Percentiles rank a stretch among this genome's conserved stretches.
phyloP scores from a whole-genome alignment of 2,113 vertebrate species.

The Clinocottus analis region DNA sequence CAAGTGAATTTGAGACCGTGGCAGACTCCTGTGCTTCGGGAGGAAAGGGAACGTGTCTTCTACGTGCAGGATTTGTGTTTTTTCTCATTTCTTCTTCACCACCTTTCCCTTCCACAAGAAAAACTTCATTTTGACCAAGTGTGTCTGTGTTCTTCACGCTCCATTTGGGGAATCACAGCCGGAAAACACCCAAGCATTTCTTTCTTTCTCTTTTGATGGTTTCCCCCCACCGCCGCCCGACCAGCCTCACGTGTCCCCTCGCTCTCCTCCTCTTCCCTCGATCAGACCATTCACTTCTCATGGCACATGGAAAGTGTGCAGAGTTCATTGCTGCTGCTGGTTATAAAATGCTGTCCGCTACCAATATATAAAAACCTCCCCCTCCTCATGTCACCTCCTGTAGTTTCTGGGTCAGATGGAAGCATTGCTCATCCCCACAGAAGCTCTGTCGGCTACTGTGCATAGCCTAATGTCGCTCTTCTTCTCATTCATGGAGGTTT shows the following conservation, averaged over 20 bases:
- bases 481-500: background rate
- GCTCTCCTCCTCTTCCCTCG: conserved; percentile 27
- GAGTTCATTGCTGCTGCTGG: conserved; percentile 36
- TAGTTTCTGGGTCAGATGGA: conserved; percentile 65
- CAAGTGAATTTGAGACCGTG: conserved; percentile 2
- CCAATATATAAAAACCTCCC: background rate
- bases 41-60: conserved; percentile 8
- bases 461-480: background rate
- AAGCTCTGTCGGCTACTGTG: conserved; percentile 43
- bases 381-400: conserved; percentile 55
- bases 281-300: conserved; percentile 40
- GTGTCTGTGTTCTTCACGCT: conserved; percentile 63
- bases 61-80: background rate
- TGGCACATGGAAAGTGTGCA: conserved; percentile 44
- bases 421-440: conserved; percentile 50
- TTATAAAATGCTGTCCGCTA: conserved; percentile 32
- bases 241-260: conserved; percentile 45
- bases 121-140: conserved; percentile 38
- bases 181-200: conserved; percentile 62
- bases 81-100: conserved; percentile 16
- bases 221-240: conserved; percentile 4
- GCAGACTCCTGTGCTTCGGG: background rate
- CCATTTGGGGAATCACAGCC: conserved; percentile 62
- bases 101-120: conserved; percentile 11
- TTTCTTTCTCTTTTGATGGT: conserved; percentile 31